Evolutionary conservation across 2,113 vertebrate genomes (phyloP), one percentile per base, ranked within the genome.

Genomic region (Leptobrachium leishanense): DNA sequence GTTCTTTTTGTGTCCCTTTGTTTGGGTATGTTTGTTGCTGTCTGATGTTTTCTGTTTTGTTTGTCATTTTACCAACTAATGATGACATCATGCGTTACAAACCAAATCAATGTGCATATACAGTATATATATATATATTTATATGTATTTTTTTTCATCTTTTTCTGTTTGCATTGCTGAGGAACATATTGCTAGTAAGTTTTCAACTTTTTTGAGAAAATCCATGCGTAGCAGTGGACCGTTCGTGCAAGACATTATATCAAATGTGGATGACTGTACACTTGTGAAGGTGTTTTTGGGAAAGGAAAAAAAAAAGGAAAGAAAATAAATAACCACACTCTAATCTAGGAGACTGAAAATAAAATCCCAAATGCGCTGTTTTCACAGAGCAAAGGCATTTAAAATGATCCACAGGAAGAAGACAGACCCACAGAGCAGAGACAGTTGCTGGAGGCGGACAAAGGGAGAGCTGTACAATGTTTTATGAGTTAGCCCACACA

Each of bases 401-500:
- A 40, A 31, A 74, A 13, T 74, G 77, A 79, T 64, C 77, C 77
- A 79, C 77, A 78, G 20, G 12, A 77, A 42, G 69, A 68, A 77
- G 54, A 62, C 65, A 76, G 75, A 76, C 65, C 75, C 75, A 76
- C 75, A 77, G 43, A 77, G 66, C 66, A 69, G 75, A 77, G 75
- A 76, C 75, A 76, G 46, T 50, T 8, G 8, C 46, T 50, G 46
- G 46, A 59, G 53, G 53, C 8, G 66, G 68, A 79, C 70, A 74
- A 41, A 80, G 42, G 66, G 71, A 80, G 77, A 80, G 70, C 64
- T 68, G 50, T 68, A 62, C 71, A 53, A 73, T 64, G 71, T 64
- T 74, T 64, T 73, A 50, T 66, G 62, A 65, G 77, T 74, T 71
- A 74, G 72, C 53, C 77, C 50, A 74, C 41, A 79, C 70, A 62